A percentile compares a stretch with the other conserved stretches of the same genome.
Conservation (phyloP, 2,888 invertebrate species). For the Cerastis rubricosa region DNA sequence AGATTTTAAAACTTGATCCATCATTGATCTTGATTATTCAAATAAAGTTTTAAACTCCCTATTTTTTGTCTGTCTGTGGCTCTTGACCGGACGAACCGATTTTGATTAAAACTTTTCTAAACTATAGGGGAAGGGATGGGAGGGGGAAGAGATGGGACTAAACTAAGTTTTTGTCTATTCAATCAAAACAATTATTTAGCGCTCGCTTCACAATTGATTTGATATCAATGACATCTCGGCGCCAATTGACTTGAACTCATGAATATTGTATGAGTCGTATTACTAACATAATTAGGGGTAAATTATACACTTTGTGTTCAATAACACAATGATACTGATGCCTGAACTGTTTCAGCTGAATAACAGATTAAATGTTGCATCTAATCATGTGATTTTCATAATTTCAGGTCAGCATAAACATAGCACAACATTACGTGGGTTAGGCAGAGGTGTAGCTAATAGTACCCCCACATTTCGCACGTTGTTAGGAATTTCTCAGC, state of each 20-base stretch:
- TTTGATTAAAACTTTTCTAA: too few relatives aligned
- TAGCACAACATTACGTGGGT: too few relatives aligned
- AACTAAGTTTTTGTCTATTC: constrained; percentile 5
- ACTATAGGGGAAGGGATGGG: too few relatives aligned
- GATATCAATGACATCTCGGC: constrained; percentile 60
- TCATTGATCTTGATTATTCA: too few relatives aligned
- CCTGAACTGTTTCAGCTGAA: constrained; percentile 33
- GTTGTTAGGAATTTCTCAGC: too few relatives aligned
- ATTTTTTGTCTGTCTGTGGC: too few relatives aligned
- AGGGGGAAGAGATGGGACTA: too few relatives aligned
- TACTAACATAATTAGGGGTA: constrained; percentile 61
- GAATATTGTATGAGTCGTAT: constrained; percentile 55
- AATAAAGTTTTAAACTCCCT: too few relatives aligned
- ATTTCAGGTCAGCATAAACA: background rate
- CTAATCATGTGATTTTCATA: constrained; percentile 1
- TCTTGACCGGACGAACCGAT: too few relatives aligned
- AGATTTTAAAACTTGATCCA: too few relatives aligned
- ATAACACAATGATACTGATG: constrained; percentile 35
- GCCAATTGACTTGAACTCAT: constrained; percentile 55
- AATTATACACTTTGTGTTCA: constrained; percentile 59
- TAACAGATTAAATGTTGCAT: constrained; percentile 14
- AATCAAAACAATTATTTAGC: constrained; percentile 36
- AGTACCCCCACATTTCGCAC: too few relatives aligned
- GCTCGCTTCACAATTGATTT: constrained; percentile 57
- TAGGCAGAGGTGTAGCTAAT: too few relatives aligned